Evolutionary conservation across 2,888 invertebrate genomes (phyloP).

Genomic region (Amorpha juglandis): DNA sequence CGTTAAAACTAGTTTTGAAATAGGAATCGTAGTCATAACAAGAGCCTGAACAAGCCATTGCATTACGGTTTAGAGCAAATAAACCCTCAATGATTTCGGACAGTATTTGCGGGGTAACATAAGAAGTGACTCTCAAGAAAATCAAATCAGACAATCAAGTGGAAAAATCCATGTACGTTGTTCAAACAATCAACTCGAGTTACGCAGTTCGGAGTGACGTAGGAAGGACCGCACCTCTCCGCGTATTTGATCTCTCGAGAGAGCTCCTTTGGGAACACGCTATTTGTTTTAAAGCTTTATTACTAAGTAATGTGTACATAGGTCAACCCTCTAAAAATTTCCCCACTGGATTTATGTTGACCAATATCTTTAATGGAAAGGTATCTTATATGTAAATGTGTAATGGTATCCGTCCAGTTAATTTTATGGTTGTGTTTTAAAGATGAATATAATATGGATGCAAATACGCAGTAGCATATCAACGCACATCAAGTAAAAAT

Average conservation of each 20-base stretch:
- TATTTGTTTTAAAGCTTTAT: conserved; percentile 85
- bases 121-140: conserved; percentile 70
- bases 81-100: conserved; percentile 22
- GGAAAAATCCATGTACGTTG: conserved; percentile 82
- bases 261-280: conserved; percentile 59
- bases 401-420: not conserved
- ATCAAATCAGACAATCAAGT: conserved; percentile 84
- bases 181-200: conserved; percentile 83
- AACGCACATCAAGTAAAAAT: too few species aligned
- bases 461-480: too few species aligned
- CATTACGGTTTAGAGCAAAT: not conserved
- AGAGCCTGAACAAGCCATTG: not conserved
- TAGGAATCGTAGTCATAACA: not conserved
- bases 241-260: conserved; percentile 69
- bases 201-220: conserved; percentile 73
- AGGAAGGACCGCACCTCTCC: conserved; percentile 63
- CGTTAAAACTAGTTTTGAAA: too few species aligned
- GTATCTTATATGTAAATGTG: conserved; percentile 21
- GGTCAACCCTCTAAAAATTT: conserved; percentile 82
- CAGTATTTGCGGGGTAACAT: conserved; percentile 55
- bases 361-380: conserved; percentile 76
- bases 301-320: conserved; percentile 83
- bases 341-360: conserved; percentile 57
- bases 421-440: not conserved
- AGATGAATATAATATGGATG: too few species aligned